Base-by-base conservation (phyloP, 2,113 vertebrate species). In the Physeter macrocephalus region DNA sequence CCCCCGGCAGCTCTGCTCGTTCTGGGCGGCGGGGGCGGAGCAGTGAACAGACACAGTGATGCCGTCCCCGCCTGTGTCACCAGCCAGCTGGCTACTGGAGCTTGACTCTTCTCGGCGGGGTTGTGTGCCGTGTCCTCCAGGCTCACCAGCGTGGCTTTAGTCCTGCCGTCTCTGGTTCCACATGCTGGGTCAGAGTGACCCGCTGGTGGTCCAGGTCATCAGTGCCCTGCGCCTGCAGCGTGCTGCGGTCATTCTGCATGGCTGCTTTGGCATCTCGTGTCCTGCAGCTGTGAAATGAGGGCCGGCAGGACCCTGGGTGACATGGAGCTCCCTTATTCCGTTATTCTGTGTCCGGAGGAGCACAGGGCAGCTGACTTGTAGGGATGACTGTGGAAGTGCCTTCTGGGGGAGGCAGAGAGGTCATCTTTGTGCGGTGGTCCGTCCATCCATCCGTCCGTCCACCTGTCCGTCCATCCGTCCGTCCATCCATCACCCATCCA, bases 341-440 rank as follows among this genome's bases (percentile, higher is more conserved):
- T 36, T 8, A 9, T 13, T 27, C 87, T 15, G 13, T 36, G 54
- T 83, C 43, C 21, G 3, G 10, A 83, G 64, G 6, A 14, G 43
- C 61, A 1, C 27, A 8, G 14, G 1, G 57, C 82, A 0, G 8
- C 0, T 0, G 43, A 49, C 18, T n/a, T 18, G 52, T 2, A 14
- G 12, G 89, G 86, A 69, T 20, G 43, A 34, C 36, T 27, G 1
- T 46, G 1, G 10, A 34, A 31, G 6, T 1, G 2, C 31, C 41
- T 54, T 15, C 5, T 29, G 5, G 75, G 41, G 39, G 8, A 25
- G 29, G 41, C 29, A 6, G 21, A 1, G 18, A 54, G 27, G 39
- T 6, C n/a, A 8, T 12, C 57, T 54, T 15, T 0, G 14, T 3
- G 41, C 14, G 49, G 29, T 3, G 11, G 8, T 21, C 29, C 29